These are phyloP conservation scores for Peromyscus attwateri DNA, from an alignment of 2,797 vertebrate species.

Conservation along the genomic window DNA sequence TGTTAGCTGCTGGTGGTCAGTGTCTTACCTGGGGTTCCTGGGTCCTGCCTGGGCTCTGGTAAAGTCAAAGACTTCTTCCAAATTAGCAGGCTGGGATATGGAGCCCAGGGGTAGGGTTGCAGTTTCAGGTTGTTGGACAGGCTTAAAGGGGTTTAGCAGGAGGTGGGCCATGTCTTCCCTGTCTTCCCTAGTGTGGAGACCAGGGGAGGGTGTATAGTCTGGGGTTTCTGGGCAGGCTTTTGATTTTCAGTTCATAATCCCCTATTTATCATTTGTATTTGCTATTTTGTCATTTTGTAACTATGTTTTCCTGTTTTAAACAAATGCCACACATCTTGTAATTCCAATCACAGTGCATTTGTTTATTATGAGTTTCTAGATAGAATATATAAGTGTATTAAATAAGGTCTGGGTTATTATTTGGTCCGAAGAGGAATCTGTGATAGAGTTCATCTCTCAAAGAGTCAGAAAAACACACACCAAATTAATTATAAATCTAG, in stretches of 20 bases:
- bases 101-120: background rate
- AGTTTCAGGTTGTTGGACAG: background rate
- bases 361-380: background rate
- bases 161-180: background rate
- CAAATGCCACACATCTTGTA: background rate
- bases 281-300: background rate
- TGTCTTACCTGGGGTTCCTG: background rate
- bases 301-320: background rate
- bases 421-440: background rate
- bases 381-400: background rate
- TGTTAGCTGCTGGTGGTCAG: background rate
- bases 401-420: background rate
- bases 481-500: background rate
- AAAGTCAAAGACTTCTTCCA: background rate
- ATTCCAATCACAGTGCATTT: background rate
- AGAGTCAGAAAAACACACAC: background rate
- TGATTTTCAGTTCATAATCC: background rate
- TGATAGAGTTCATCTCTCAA: background rate
- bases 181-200: background rate
- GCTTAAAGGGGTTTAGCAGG: background rate
- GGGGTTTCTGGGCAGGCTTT: background rate
- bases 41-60: background rate
- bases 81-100: background rate
- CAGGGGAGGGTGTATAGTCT: background rate
- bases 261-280: background rate